Percentiles rank a stretch among this genome's conserved stretches.
Evolutionary conservation across 2,888 invertebrate genomes (phyloP).

Genomic region (Polydrusus tereticollis): DNA sequence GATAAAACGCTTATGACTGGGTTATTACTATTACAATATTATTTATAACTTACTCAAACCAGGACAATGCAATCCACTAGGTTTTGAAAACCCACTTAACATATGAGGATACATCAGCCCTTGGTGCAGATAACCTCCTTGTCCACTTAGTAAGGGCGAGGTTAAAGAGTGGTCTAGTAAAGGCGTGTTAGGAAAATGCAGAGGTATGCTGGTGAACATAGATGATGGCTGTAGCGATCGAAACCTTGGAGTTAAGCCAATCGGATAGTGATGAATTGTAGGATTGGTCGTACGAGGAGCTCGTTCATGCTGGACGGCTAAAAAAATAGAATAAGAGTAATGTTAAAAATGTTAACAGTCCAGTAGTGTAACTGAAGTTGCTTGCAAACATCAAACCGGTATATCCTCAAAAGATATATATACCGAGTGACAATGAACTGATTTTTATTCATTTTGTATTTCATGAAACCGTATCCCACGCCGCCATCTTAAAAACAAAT

Average conservation of each 20-base stretch:
- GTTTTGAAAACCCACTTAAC: slow-evolving; percentile 65
- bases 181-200: slow-evolving; percentile 59
- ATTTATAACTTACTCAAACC: slow-evolving; percentile 28
- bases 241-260: slow-evolving; percentile 57
- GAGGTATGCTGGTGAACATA: slow-evolving; percentile 60
- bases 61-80: slow-evolving; percentile 50
- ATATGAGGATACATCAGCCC: slow-evolving; percentile 64
- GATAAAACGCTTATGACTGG: too few relatives aligned
- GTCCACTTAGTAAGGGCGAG: slow-evolving; percentile 38
- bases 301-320: slow-evolving; percentile 90
- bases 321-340: not conserved
- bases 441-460: too few relatives aligned
- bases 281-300: slow-evolving; percentile 76
- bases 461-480: too few relatives aligned
- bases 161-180: slow-evolving; percentile 53
- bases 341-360: too few relatives aligned
- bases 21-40: too few relatives aligned
- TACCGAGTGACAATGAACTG: too few relatives aligned
- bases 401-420: too few relatives aligned
- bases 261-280: slow-evolving; percentile 62
- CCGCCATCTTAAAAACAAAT: too few relatives aligned
- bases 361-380: too few relatives aligned
- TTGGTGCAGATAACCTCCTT: slow-evolving; percentile 61
- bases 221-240: slow-evolving; percentile 58
- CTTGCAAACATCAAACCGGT: too few relatives aligned